Evolutionary conservation across 2,888 invertebrate genomes (phyloP).

Genomic region (Belgica antarctica): DNA sequence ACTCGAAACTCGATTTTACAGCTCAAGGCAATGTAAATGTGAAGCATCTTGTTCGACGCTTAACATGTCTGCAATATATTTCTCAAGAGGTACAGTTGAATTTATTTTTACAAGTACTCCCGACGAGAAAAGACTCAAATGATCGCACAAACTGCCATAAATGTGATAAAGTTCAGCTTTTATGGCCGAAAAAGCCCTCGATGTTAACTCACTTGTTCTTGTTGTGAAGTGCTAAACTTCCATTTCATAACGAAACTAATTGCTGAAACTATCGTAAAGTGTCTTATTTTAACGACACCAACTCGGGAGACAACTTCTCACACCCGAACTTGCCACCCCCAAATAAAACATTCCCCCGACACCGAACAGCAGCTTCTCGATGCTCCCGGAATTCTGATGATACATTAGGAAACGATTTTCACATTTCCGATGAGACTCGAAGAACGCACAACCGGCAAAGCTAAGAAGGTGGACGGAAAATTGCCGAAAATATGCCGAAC

Average conservation of each 20-base stretch:
- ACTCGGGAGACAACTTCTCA: background rate
- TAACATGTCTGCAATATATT: too few relatives aligned
- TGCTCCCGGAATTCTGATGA: conserved; percentile 14
- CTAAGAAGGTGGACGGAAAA: background rate
- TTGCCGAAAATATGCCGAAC: conserved; percentile 9
- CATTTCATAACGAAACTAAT: conserved; percentile 12
- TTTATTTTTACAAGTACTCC: too few relatives aligned
- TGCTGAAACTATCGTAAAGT: conserved; percentile 31
- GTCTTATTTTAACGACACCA: conserved; percentile 1
- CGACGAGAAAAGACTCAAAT: too few relatives aligned
- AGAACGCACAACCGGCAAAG: background rate
- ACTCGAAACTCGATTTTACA: too few relatives aligned
- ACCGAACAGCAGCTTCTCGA: background rate
- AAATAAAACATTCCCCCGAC: background rate
- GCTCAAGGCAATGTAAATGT: too few relatives aligned
- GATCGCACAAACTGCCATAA: too few relatives aligned
- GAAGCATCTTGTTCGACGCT: too few relatives aligned
- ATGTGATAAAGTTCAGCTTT: too few relatives aligned
- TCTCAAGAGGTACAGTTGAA: too few relatives aligned
- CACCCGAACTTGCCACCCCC: background rate
- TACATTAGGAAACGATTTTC: conserved; percentile 8
- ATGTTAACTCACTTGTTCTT: too few relatives aligned
- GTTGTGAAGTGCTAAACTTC: too few relatives aligned
- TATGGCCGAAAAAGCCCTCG: too few relatives aligned
- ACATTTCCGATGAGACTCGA: background rate